Conservation (phyloP, 2,113 vertebrate genomes). For the Phoxinus phoxinus region DNA sequence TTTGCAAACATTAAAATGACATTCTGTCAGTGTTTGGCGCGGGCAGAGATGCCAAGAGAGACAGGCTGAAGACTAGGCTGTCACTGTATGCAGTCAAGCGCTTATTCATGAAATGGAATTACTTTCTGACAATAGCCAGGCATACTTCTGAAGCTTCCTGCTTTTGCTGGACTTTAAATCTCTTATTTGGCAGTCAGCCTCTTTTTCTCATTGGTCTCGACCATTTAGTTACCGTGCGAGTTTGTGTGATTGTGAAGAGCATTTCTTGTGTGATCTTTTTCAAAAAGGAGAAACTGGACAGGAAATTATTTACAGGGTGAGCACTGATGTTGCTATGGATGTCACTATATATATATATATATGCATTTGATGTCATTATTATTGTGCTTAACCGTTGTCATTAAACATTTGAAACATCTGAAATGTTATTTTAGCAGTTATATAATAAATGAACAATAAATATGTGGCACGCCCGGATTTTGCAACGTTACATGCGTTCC, state of each 20-base stretch:
- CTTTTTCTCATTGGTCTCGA: constrained; percentile 44
- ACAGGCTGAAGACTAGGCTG: constrained; percentile 70
- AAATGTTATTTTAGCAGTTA: not conserved
- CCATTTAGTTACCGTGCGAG: constrained; percentile 52
- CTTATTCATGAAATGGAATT: constrained; percentile 80
- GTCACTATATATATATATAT: not conserved
- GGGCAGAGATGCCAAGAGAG: constrained; percentile 62
- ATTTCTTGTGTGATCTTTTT: constrained; percentile 68
- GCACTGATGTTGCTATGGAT: not conserved
- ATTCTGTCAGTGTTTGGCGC: constrained; percentile 66
- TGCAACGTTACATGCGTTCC: too few relatives aligned
- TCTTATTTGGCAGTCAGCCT: constrained; percentile 62
- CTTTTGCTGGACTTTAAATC: constrained; percentile 74
- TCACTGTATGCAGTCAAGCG: constrained; percentile 75
- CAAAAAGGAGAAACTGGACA: not conserved
- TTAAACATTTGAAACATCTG: not conserved
- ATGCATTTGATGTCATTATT: not conserved
- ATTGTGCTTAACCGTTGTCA: not conserved
- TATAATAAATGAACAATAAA: not conserved
- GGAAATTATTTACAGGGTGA: not conserved
- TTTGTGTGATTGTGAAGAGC: constrained; percentile 58
- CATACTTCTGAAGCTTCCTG: constrained; percentile 72
- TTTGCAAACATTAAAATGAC: constrained; percentile 64
- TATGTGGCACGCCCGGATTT: too few relatives aligned
- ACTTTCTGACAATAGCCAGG: constrained; percentile 74